phyloP scores from a whole-genome alignment of 2,888 invertebrate genomes.

The Dione juno region DNA sequence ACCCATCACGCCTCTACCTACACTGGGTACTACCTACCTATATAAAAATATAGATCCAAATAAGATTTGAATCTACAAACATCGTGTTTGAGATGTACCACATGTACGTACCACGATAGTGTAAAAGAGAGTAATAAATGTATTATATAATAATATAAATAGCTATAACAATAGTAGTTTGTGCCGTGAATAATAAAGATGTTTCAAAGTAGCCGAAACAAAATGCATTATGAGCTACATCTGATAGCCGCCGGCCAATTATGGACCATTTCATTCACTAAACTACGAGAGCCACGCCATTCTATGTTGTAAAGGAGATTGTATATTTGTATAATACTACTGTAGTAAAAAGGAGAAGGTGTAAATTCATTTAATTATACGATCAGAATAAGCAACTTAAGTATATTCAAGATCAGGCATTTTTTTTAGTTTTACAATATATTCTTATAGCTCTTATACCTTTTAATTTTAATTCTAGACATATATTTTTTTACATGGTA shows the following conservation, averaged over 20 bases:
- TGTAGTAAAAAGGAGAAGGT: not conserved
- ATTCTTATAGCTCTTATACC: too few relatives aligned
- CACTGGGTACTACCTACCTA: too few relatives aligned
- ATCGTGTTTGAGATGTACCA: too few relatives aligned
- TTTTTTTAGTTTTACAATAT: too few relatives aligned
- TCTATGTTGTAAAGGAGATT: conserved; percentile 51
- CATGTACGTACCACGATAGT: too few relatives aligned
- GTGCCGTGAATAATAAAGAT: conserved; percentile 34
- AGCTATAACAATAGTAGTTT: conserved; percentile 6
- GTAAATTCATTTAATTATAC: too few relatives aligned
- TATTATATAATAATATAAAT: not conserved
- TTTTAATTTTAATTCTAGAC: too few relatives aligned
- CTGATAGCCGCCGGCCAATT: conserved; percentile 63
- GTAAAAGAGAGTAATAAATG: not conserved
- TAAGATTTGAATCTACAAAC: not conserved
- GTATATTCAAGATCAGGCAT: too few relatives aligned
- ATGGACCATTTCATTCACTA: conserved; percentile 74
- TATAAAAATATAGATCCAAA: not conserved
- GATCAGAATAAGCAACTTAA: too few relatives aligned
- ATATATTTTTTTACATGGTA: too few relatives aligned
- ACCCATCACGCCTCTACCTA: too few relatives aligned
- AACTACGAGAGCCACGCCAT: conserved; percentile 67
- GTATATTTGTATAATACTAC: conserved; percentile 45
- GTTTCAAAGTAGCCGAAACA: conserved; percentile 41
- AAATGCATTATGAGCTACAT: conserved; percentile 32